These are phyloP conservation scores for Psilanteris sp. DNA, from an alignment of 1,140 invertebrate genomes.

Conservation along the genomic window DNA sequence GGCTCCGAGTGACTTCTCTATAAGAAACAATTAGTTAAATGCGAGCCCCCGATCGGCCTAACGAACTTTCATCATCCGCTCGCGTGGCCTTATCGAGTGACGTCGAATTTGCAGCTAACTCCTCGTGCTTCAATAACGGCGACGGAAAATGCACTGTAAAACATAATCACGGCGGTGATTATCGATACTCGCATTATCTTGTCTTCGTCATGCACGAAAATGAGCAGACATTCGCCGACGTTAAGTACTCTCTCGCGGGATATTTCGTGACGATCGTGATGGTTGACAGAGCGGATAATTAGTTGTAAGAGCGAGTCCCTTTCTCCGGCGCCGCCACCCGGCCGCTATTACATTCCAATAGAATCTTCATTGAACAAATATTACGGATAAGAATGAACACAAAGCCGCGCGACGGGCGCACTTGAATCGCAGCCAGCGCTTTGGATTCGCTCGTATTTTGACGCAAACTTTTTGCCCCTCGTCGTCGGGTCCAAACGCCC, in stretches of 20 bases:
- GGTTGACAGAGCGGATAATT: slow-evolving; percentile 45
- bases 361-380: slow-evolving; percentile 65
- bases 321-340: slow-evolving; percentile 20
- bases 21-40: slow-evolving; percentile 51
- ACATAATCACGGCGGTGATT: slow-evolving; percentile 7
- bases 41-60: slow-evolving; percentile 7
- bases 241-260: slow-evolving; percentile 20
- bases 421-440: slow-evolving; percentile 74
- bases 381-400: slow-evolving; percentile 68
- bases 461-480: too few species aligned
- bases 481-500: too few species aligned
- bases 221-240: slow-evolving; percentile 36
- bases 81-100: slow-evolving; percentile 29
- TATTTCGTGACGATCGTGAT: slow-evolving; percentile 47
- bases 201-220: slow-evolving; percentile 33
- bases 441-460: too few species aligned
- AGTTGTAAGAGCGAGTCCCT: slow-evolving; percentile 4
- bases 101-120: slow-evolving; percentile 34
- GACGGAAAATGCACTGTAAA: slow-evolving; percentile 27
- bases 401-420: slow-evolving; percentile 68
- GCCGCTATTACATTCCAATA: slow-evolving; percentile 60
- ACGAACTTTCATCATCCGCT: slow-evolving; percentile 33
- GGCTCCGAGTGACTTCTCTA: slow-evolving; percentile 30
- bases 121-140: slow-evolving; percentile 11
- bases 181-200: slow-evolving; percentile 39